Evolutionary conservation across 2,888 invertebrate genomes (phyloP), one percentile per base, ranked within the genome.

Genomic region (Xanthia icteritia): DNA sequence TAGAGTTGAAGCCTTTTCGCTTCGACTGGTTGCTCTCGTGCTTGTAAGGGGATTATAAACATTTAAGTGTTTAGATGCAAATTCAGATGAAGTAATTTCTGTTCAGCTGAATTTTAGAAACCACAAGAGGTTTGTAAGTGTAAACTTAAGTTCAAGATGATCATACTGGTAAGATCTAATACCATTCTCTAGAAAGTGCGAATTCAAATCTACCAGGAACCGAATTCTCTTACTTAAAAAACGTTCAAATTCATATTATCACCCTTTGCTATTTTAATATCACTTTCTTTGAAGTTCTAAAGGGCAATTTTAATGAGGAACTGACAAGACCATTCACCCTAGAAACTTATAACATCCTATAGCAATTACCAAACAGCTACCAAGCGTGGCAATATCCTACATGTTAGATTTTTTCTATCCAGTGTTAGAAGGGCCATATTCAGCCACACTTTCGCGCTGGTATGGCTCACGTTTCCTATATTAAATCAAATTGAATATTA

Each of bases 401-500:
- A 8, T 68, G 42, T 70, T 39, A 4, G 8, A 67, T 67, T 85
- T 84, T 84, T 84, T 78, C 13, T 15, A 11, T 42, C 17, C 15
- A 9, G 27, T 39, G 39, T 67, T 80, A 17, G 39, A 51, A 82
- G 42, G 54, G n/a, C 75, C 74, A 60, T 79, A 82, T 63, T 42
- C n/a, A 78, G 79, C 17, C 20, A 65, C 0, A 60, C 36, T 75
- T 70, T 69, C 73, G 15, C 65, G 23, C 60, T 71, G 2, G 5
- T 71, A 82, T 84, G 71, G 77, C 71, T 27, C n/a, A 36, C 60
- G 65, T 67, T 73, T 85, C 70, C 84, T 39, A 73, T 69, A 71
- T 82, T 84, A 78, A 66, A 67, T 73, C 64, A 60, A 60, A 75
- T 76, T 68, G 75, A 82, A 85, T 84, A 76, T 79, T 79, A 82